These are phyloP conservation scores for Danio albolineatus DNA, from an alignment of 2,797 vertebrate genomes.

Conservation along the genomic window DNA sequence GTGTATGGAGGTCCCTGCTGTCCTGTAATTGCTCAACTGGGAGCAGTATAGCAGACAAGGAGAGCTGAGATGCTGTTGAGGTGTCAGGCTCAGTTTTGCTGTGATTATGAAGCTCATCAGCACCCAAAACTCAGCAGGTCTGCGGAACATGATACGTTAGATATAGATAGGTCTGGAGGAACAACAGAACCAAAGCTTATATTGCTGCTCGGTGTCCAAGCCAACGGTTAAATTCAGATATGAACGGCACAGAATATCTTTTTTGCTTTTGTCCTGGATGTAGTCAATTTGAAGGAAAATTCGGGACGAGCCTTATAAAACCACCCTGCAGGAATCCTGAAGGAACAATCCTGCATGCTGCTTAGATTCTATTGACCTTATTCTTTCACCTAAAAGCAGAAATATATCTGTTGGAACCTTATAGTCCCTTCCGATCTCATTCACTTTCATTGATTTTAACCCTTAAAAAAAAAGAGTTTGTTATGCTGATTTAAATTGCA, in stretches of 20 bases:
- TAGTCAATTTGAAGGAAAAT: background rate
- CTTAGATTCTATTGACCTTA: too few relatives aligned
- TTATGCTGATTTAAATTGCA: too few relatives aligned
- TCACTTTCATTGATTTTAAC: too few relatives aligned
- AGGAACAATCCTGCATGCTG: too few relatives aligned
- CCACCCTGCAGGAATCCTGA: too few relatives aligned
- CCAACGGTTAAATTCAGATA: background rate
- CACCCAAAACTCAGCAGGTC: background rate
- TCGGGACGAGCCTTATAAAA: background rate
- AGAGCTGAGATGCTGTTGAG: constrained; percentile 6
- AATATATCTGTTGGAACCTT: too few relatives aligned
- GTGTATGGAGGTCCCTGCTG: constrained; percentile 39
- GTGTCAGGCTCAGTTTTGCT: constrained; percentile 32
- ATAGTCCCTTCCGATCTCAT: too few relatives aligned
- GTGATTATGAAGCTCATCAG: constrained; percentile 39
- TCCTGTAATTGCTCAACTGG: constrained; percentile 63
- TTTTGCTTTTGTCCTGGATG: background rate
- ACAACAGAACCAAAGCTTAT: background rate
- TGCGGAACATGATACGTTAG: background rate
- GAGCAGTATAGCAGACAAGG: constrained; percentile 29
- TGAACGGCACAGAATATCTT: background rate
- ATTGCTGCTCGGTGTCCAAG: background rate
- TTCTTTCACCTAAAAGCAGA: too few relatives aligned
- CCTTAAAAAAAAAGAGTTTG: too few relatives aligned
- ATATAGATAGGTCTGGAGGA: background rate